Evolutionary conservation across 2,888 invertebrate species (phyloP).

Genomic region (Drosophila cognata): DNA sequence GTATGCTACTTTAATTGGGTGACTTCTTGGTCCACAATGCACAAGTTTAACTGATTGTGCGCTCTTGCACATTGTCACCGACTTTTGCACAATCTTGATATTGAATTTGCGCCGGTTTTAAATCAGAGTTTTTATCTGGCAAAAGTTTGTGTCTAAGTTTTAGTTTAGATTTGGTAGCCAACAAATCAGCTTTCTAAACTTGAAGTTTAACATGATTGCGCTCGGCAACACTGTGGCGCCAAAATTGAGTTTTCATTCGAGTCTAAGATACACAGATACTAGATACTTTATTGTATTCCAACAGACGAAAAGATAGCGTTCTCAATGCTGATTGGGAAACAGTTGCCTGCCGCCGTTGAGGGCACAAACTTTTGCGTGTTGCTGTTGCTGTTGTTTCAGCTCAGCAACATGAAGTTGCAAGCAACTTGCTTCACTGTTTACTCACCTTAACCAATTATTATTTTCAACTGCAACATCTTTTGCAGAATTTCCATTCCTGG

Average conservation of each 20-base stretch:
- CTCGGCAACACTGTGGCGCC: background rate
- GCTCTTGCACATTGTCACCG: background rate
- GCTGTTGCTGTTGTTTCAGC: background rate
- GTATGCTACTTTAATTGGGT: background rate
- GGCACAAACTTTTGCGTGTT: background rate
- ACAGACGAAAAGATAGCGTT: background rate
- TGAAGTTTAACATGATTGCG: background rate
- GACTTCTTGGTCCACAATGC: background rate
- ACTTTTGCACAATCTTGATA: background rate
- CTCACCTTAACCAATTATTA: background rate
- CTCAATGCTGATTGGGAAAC: background rate
- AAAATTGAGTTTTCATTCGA: background rate
- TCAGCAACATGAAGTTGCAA: background rate
- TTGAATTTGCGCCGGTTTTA: background rate
- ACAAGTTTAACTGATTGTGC: background rate
- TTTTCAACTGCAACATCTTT: background rate
- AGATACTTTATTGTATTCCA: background rate
- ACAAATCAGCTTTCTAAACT: background rate
- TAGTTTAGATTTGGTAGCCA: background rate
- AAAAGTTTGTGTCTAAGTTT: background rate
- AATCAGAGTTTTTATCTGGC: background rate
- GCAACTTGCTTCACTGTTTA: background rate
- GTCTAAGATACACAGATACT: too few relatives aligned
- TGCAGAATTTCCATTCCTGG: conserved; percentile 2
- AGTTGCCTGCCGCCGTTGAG: background rate